phyloP scores from a whole-genome alignment of 2,888 invertebrate species.

The Gonocerus acuteangulatus region DNA sequence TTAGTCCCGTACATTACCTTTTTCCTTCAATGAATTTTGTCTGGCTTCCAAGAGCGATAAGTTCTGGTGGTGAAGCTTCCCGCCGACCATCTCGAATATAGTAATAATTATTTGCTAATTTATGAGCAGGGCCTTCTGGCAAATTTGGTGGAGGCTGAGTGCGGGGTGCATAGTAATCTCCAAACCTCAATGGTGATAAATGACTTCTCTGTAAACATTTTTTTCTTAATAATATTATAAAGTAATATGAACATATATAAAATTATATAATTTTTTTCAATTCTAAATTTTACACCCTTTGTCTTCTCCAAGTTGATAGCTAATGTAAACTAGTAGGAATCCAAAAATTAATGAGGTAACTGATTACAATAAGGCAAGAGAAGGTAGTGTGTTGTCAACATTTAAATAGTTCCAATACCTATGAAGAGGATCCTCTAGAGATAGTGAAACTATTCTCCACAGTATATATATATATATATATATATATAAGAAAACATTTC shows the following conservation, averaged over 20 bases:
- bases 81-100: conserved; percentile 72
- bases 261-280: not conserved
- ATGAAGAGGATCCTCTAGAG: no score
- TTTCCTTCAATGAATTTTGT: conserved; percentile 26
- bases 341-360: no score
- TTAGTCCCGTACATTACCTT: no score
- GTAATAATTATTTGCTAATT: conserved; percentile 76
- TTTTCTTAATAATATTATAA: conserved; percentile 23
- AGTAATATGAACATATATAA: conserved; percentile 29
- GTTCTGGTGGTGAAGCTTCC: conserved; percentile 61
- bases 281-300: not conserved
- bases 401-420: no score
- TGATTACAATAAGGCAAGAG: no score
- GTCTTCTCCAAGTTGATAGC: no score
- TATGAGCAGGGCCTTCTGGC: conserved; percentile 74
- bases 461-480: no score
- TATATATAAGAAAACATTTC: no score
- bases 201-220: conserved; percentile 55
- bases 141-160: conserved; percentile 73
- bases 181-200: conserved; percentile 58
- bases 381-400: no score
- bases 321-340: no score
- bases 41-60: conserved; percentile 44
- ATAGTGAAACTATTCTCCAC: no score
- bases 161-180: conserved; percentile 58